Evolutionary conservation across 1,140 invertebrate genomes (phyloP).

Genomic region (Dendrolimus punctatus): DNA sequence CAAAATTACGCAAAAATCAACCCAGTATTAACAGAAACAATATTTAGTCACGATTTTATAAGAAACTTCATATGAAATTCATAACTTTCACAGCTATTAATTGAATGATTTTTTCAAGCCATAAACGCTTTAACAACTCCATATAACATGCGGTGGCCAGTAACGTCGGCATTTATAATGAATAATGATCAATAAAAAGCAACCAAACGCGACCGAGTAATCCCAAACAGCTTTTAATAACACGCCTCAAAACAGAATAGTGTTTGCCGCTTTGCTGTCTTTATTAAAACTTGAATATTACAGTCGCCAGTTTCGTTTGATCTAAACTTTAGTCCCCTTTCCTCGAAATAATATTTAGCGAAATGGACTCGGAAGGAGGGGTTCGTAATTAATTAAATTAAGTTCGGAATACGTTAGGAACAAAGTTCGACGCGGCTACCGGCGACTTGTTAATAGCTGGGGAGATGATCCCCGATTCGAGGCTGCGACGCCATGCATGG

Average conservation of each 20-base stretch:
- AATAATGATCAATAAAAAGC: slow-evolving; percentile 59
- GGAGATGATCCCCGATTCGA: slow-evolving; percentile 48
- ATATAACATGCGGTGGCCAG: slow-evolving; percentile 38
- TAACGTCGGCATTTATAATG: slow-evolving; percentile 51
- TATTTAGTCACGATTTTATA: too few relatives aligned
- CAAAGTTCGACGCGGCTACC: slow-evolving; percentile 52
- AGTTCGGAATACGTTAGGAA: slow-evolving; percentile 63
- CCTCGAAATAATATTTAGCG: slow-evolving; percentile 61
- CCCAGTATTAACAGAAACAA: too few relatives aligned
- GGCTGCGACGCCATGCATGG: slow-evolving; percentile 12
- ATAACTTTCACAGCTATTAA: not conserved
- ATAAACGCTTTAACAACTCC: slow-evolving; percentile 52
- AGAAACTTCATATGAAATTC: too few relatives aligned
- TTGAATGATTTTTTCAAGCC: slow-evolving; percentile 17
- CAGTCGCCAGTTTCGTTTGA: slow-evolving; percentile 26
- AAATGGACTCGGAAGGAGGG: slow-evolving; percentile 49
- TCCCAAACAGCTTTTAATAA: slow-evolving; percentile 26
- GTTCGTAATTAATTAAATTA: slow-evolving; percentile 67
- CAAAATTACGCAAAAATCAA: too few relatives aligned
- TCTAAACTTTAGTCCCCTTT: slow-evolving; percentile 30
- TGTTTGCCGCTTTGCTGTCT: slow-evolving; percentile 37
- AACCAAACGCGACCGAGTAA: slow-evolving; percentile 37
- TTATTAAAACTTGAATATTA: slow-evolving; percentile 37
- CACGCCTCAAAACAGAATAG: slow-evolving; percentile 12
- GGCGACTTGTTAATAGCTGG: slow-evolving; percentile 59